Evolutionary conservation across 2,888 invertebrate species (phyloP).

Genomic region (Ypsolopha scabrella): DNA sequence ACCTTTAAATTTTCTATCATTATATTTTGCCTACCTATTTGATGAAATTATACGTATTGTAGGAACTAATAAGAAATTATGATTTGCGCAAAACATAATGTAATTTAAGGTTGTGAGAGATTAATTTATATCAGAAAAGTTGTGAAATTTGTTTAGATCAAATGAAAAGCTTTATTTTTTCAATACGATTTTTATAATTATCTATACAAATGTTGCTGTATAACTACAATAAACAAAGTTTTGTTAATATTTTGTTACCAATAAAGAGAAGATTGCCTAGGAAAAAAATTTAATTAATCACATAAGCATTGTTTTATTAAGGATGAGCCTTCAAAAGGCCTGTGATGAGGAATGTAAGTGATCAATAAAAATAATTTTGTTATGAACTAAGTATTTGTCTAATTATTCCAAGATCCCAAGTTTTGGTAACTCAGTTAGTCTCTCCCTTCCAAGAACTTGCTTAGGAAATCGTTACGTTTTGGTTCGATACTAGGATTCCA

Average conservation of each 20-base stretch:
- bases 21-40: not conserved
- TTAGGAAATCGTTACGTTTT: slow-evolving; percentile 87
- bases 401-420: not conserved
- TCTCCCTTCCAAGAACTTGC: slow-evolving; percentile 78
- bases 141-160: no score
- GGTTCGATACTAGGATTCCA: slow-evolving; percentile 85
- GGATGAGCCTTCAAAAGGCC: slow-evolving; percentile 36
- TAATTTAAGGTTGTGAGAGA: slow-evolving; percentile 49
- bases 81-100: slow-evolving; percentile 16
- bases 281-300: not conserved
- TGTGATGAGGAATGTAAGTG: slow-evolving; percentile 44
- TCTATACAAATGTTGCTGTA: not conserved
- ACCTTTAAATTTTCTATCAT: not conserved
- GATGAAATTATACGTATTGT: not conserved
- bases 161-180: no score
- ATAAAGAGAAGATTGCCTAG: not conserved
- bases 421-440: slow-evolving; percentile 15
- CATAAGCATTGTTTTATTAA: not conserved
- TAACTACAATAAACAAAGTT: not conserved
- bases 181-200: no score
- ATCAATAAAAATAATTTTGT: slow-evolving; percentile 45
- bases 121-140: not conserved
- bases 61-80: not conserved
- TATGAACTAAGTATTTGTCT: slow-evolving; percentile 15
- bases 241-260: not conserved